Percentiles rank a stretch among this genome's conserved stretches.
These are phyloP conservation scores for Pemphigus obesinymphae DNA, from an alignment of 1,140 invertebrate species.

Conservation along the genomic window DNA sequence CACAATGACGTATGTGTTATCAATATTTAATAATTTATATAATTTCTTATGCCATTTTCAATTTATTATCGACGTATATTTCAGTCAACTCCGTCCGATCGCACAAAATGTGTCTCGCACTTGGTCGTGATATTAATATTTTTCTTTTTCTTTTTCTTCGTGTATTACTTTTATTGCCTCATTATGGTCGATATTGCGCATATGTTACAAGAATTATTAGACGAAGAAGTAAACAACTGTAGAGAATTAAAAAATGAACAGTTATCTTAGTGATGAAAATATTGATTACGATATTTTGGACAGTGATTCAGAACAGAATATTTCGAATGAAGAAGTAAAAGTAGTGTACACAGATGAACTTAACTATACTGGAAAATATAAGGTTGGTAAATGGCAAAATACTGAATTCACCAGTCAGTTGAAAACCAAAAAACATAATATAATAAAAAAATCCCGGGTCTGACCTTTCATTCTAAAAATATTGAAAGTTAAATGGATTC, in stretches of 20 bases:
- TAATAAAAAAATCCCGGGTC: background rate
- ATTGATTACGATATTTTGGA: background rate
- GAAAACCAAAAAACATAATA: background rate
- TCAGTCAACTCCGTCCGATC: background rate
- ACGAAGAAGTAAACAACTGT: background rate
- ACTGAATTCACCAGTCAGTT: background rate
- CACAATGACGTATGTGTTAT: background rate
- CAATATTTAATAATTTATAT: background rate
- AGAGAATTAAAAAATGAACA: background rate
- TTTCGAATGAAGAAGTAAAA: too few relatives aligned
- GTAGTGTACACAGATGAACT: too few relatives aligned
- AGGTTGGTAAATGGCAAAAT: background rate
- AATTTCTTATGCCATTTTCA: background rate
- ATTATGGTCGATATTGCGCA: background rate
- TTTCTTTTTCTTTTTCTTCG: background rate
- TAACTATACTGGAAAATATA: background rate
- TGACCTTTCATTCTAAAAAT: too few relatives aligned
- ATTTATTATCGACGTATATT: background rate
- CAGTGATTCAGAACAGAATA: background rate
- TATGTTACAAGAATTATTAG: background rate
- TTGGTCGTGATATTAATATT: background rate
- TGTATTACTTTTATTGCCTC: background rate
- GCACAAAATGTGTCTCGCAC: background rate
- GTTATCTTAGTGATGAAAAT: background rate
- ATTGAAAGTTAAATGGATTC: too few relatives aligned